Conservation (phyloP, 2,888 invertebrate genomes). For the Trichacis sp. region DNA sequence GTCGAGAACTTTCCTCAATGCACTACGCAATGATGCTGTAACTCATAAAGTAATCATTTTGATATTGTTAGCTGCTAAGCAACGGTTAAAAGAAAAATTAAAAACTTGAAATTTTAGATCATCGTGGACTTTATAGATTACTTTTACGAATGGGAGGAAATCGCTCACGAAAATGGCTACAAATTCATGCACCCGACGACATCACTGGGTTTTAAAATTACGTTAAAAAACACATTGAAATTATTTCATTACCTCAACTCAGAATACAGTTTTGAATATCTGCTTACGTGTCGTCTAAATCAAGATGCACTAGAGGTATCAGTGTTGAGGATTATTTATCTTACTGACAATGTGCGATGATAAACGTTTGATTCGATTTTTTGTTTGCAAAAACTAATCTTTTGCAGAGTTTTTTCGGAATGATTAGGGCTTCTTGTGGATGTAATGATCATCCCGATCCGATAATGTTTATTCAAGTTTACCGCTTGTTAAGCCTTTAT, state of each 20-base stretch:
- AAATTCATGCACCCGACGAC: slow-evolving; percentile 19
- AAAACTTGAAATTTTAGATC: too few species aligned
- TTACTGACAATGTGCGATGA: too few species aligned
- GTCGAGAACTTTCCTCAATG: slow-evolving; percentile 32
- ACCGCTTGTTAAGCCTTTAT: slow-evolving; percentile 32
- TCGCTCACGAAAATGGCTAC: too few species aligned
- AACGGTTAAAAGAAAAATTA: too few species aligned
- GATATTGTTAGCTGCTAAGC: too few species aligned
- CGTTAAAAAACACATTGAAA: slow-evolving; percentile 30
- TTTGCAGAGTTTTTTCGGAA: slow-evolving; percentile 40
- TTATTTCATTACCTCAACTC: slow-evolving; percentile 17
- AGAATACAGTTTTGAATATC: slow-evolving; percentile 23
- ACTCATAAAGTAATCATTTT: too few species aligned
- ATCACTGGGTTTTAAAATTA: slow-evolving; percentile 29
- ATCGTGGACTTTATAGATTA: too few species aligned
- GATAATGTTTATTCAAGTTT: slow-evolving; percentile 37
- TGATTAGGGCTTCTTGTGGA: slow-evolving; percentile 36
- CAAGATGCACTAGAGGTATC: slow-evolving; percentile 43
- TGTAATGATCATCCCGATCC: slow-evolving; percentile 42
- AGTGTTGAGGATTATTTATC: not conserved
- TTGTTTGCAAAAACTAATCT: not conserved
- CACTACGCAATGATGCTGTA: slow-evolving; percentile 6
- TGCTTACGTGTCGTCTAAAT: slow-evolving; percentile 42
- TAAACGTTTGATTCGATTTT: slow-evolving; percentile 4
- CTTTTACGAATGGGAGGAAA: too few species aligned